phyloP scores from a whole-genome alignment of 2,113 vertebrate species.

The Pipra filicauda region DNA sequence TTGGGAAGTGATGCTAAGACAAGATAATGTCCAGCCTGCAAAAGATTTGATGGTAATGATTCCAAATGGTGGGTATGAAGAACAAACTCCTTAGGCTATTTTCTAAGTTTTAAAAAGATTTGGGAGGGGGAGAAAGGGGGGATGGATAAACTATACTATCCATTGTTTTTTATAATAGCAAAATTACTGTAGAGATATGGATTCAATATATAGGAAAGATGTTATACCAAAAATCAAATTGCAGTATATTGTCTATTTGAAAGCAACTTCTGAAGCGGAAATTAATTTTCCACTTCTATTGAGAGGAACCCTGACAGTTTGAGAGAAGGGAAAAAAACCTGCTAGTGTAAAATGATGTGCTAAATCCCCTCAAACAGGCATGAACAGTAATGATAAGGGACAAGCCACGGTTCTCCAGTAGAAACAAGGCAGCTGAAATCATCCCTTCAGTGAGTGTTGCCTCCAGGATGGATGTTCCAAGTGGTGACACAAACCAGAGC shows the following conservation, averaged over 20 bases:
- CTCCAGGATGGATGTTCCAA: neutral
- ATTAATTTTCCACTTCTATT: constrained; percentile 30
- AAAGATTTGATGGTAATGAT: constrained; percentile 38
- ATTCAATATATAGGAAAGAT: neutral
- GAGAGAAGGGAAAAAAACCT: neutral
- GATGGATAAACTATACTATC: neutral
- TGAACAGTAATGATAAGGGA: neutral
- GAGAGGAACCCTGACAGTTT: neutral
- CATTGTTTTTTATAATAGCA: neutral
- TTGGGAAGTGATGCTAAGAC: constrained; percentile 43
- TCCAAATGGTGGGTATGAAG: neutral
- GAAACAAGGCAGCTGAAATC: neutral
- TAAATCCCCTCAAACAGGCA: neutral
- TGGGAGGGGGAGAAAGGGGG: neutral
- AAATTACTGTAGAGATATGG: neutral
- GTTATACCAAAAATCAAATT: neutral
- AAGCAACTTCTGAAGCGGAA: constrained; percentile 2
- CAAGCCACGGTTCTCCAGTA: neutral
- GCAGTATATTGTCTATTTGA: neutral
- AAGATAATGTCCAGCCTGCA: constrained; percentile 50
- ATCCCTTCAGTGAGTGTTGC: neutral
- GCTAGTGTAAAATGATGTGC: neutral
- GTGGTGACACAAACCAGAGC: neutral
- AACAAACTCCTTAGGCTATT: constrained; percentile 15
- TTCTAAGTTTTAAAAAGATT: constrained; percentile 3